Evolutionary conservation across 2,113 vertebrate species (phyloP).

Genomic region (Girardinichthys multiradiatus): DNA sequence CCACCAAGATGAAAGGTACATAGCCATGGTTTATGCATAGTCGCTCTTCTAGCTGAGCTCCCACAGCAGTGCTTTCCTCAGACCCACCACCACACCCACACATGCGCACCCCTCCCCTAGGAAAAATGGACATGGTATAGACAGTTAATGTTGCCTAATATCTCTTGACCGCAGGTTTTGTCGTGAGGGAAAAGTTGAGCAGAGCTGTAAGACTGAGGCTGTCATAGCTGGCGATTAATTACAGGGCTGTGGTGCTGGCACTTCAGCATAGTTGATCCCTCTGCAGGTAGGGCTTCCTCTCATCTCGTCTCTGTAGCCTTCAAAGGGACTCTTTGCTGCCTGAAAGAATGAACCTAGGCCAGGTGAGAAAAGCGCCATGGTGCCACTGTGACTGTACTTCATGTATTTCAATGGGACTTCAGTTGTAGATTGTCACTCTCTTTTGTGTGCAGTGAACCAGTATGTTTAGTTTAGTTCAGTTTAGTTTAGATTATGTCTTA

Average conservation of each 20-base stretch:
- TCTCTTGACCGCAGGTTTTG: constrained; percentile 91
- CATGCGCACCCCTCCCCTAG: constrained; percentile 35
- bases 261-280: constrained; percentile 82
- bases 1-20: constrained; percentile 97
- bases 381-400: constrained; percentile 59
- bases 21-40: constrained; percentile 86
- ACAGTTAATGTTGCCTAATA: constrained; percentile 93
- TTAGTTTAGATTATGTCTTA: background rate
- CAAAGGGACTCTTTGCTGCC: constrained; percentile 80
- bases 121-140: constrained; percentile 81
- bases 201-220: constrained; percentile 84
- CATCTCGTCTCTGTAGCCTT: constrained; percentile 83
- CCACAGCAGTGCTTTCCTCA: constrained; percentile 60
- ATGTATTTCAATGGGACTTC: constrained; percentile 65
- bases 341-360: constrained; percentile 64
- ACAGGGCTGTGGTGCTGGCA: constrained; percentile 83
- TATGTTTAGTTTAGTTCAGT: background rate
- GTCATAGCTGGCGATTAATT: constrained; percentile 91
- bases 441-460: constrained; percentile 20
- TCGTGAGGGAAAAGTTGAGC: constrained; percentile 90
- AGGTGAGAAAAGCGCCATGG: constrained; percentile 60
- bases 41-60: constrained; percentile 84
- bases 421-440: constrained; percentile 31
- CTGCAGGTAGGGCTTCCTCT: constrained; percentile 77
- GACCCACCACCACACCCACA: constrained; percentile 65